Evolutionary conservation across 2,888 invertebrate genomes (phyloP).

Genomic region (Tenthredo distinguenda): DNA sequence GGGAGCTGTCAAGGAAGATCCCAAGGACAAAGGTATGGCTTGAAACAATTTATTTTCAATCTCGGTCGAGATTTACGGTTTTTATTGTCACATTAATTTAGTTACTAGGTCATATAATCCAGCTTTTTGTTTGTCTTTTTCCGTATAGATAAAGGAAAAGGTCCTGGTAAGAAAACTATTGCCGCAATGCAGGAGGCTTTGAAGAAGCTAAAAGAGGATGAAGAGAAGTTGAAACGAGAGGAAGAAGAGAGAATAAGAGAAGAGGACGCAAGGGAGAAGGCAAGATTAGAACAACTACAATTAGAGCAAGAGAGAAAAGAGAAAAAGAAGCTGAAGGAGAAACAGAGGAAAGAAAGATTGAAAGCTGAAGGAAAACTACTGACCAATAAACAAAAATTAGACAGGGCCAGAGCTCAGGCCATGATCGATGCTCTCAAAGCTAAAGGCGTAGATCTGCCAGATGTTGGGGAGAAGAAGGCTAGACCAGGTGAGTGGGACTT

Average conservation of each 20-base stretch:
- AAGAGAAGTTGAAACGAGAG: slow-evolving; percentile 86
- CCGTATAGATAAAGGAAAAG: slow-evolving; percentile 76
- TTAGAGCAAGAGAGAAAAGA: slow-evolving; percentile 93
- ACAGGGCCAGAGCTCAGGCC: slow-evolving; percentile 92
- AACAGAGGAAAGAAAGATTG: slow-evolving; percentile 93
- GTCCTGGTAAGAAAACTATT: slow-evolving; percentile 91
- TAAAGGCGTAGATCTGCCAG: slow-evolving; percentile 91
- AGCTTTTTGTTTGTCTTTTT: slow-evolving; percentile 27
- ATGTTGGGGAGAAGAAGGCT: slow-evolving; percentile 83
- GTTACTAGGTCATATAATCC: slow-evolving; percentile 34
- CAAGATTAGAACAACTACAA: slow-evolving; percentile 87
- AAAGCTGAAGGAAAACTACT: slow-evolving; percentile 98
- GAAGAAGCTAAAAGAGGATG: slow-evolving; percentile 93
- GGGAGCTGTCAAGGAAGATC: slow-evolving; percentile 77
- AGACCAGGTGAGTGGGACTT: slow-evolving; percentile 78
- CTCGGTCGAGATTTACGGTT: slow-evolving; percentile 7
- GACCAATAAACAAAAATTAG: slow-evolving; percentile 96
- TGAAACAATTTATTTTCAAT: slow-evolving; percentile 20
- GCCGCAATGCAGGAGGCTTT: slow-evolving; percentile 95
- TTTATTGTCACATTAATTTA: slow-evolving; percentile 50
- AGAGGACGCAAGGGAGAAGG: slow-evolving; percentile 87
- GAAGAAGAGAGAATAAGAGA: slow-evolving; percentile 90
- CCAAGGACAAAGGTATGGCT: slow-evolving; percentile 76
- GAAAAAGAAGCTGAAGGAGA: slow-evolving; percentile 94
- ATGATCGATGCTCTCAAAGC: slow-evolving; percentile 94